These are phyloP conservation scores for Dryobota labecula DNA, from an alignment of 2,888 invertebrate species.

Conservation along the genomic window DNA sequence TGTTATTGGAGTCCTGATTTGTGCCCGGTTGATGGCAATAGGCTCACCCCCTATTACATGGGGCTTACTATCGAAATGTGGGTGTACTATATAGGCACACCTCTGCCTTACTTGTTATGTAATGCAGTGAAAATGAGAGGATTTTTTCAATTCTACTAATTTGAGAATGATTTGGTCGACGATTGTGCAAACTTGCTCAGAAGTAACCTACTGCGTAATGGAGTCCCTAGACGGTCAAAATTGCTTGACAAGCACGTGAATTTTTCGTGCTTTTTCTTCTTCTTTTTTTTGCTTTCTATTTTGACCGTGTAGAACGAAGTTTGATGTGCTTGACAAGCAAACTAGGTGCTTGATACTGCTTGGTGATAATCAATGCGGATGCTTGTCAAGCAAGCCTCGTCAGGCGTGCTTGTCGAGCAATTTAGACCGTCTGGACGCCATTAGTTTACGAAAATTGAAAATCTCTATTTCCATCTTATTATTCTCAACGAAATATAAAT, in stretches of 20 bases:
- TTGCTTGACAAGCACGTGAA: no score
- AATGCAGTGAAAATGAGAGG: not conserved
- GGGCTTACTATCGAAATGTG: not conserved
- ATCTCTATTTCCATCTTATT: not conserved
- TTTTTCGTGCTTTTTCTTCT: no score
- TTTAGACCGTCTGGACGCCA: no score
- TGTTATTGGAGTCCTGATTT: not conserved
- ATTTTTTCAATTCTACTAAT: not conserved
- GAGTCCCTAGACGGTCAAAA: no score
- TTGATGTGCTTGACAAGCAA: no score
- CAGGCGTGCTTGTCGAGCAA: no score
- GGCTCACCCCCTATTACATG: not conserved
- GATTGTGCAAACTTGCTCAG: not conserved
- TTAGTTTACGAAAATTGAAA: not conserved
- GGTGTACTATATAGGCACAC: not conserved
- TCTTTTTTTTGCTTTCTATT: no score
- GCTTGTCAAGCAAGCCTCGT: no score
- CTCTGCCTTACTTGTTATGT: not conserved
- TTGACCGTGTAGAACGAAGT: no score
- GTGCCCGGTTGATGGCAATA: not conserved
- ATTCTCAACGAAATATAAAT: slow-evolving; percentile 26
- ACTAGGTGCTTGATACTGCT: no score
- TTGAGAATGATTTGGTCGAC: not conserved
- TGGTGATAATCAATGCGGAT: no score
- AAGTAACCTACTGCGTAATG: no score